Evolutionary conservation across 1,140 invertebrate species (phyloP).

Genomic region (Neodiprion fabricii): DNA sequence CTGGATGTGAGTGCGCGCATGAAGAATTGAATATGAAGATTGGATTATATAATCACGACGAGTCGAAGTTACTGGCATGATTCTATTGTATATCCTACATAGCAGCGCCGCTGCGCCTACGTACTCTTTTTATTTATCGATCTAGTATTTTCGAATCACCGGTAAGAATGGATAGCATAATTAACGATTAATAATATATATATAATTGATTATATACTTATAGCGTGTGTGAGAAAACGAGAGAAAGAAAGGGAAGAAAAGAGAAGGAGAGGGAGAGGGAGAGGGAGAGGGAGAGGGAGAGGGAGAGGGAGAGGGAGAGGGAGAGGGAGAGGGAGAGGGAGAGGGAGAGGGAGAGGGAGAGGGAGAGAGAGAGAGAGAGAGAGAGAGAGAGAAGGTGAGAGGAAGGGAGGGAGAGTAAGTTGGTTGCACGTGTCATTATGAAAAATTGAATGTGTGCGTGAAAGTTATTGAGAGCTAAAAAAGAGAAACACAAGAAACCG

Average conservation of each 20-base stretch:
- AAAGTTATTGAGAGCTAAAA: conserved; percentile 26
- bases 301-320: no score
- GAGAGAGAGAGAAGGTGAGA: neutral
- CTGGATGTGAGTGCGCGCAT: conserved; percentile 40
- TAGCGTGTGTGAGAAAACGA: neutral
- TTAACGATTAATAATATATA: no score
- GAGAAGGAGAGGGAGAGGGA: neutral
- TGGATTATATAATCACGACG: neutral
- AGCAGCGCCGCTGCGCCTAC: no score
- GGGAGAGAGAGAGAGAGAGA: neutral
- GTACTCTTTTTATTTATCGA: no score
- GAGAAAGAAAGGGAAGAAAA: neutral
- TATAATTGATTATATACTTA: no score
- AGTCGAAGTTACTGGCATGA: neutral
- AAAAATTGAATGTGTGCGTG: conserved; percentile 20
- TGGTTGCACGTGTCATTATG: no score
- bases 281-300: neutral
- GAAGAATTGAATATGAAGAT: neutral
- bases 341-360: neutral
- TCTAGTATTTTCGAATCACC: no score
- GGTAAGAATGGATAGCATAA: no score
- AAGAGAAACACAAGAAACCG: conserved; percentile 27
- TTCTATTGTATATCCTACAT: no score
- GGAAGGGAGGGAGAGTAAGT: no score
- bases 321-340: neutral